Percentiles rank a stretch among this genome's conserved stretches.
phyloP scores from a whole-genome alignment of 2,888 invertebrate species.

The Pristionchus fissidentatus region DNA sequence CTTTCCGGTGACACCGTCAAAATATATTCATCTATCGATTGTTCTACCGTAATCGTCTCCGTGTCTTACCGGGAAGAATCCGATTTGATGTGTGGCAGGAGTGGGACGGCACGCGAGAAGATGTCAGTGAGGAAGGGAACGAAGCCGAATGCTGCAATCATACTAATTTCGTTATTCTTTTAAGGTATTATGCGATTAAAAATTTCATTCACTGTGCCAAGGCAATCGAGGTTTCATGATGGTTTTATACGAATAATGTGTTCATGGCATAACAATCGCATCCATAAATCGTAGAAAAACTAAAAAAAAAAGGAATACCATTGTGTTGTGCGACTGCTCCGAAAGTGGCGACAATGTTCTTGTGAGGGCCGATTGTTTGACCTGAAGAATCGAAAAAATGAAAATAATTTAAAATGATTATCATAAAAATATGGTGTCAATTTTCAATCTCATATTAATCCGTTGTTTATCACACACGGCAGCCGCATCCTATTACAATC shows the following conservation, averaged over 20 bases:
- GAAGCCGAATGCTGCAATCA: slow-evolving; percentile 82
- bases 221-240: too few species aligned
- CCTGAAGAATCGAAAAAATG: slow-evolving; percentile 59
- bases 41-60: too few species aligned
- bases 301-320: slow-evolving; percentile 76
- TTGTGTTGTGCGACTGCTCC: slow-evolving; percentile 89
- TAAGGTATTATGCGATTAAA: background rate
- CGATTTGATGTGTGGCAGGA: slow-evolving; percentile 85
- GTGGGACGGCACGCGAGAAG: slow-evolving; percentile 86
- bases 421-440: background rate
- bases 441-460: background rate
- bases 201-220: too few species aligned
- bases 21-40: too few species aligned
- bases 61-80: slow-evolving; percentile 84
- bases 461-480: background rate
- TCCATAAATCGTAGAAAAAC: background rate
- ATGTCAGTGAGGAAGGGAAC: slow-evolving; percentile 90
- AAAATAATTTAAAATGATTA: background rate
- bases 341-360: slow-evolving; percentile 88
- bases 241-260: background rate
- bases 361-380: slow-evolving; percentile 82
- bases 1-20: background rate
- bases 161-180: background rate
- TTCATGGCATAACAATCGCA: background rate
- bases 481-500: too few species aligned